Evolutionary conservation across 1,140 invertebrate species (phyloP).

Genomic region (Brachionus sp.): DNA sequence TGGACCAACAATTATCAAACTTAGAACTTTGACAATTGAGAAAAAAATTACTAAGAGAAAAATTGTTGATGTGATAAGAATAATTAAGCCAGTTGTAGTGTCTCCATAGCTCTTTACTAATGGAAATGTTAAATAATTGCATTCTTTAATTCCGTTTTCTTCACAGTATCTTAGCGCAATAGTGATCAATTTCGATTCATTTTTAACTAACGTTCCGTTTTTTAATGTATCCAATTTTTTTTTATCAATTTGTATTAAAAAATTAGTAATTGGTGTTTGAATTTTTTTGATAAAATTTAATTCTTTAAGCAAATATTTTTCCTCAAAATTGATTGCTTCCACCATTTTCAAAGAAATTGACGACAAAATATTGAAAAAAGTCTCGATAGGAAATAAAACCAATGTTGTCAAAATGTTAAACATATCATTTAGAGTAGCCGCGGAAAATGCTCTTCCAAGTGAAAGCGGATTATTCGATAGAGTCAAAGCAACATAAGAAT

Average conservation of each 20-base stretch:
- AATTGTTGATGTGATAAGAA: not conserved
- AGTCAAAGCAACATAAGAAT: slow-evolving; percentile 62
- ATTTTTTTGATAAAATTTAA: not conserved
- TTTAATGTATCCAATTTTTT: not conserved
- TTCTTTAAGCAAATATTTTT: not conserved
- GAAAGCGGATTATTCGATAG: slow-evolving; percentile 60
- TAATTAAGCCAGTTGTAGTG: not conserved
- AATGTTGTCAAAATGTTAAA: slow-evolving; percentile 64
- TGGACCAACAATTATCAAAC: slow-evolving; percentile 52
- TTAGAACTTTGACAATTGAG: slow-evolving; percentile 17
- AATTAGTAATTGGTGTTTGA: slow-evolving; percentile 7
- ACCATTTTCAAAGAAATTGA: not conserved
- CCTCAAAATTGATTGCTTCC: not conserved
- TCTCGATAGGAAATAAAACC: slow-evolving; percentile 61
- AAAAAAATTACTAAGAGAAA: not conserved
- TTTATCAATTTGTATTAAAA: not conserved
- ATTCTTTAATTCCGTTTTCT: slow-evolving; percentile 50
- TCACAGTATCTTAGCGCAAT: not conserved
- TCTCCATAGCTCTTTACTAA: slow-evolving; percentile 30
- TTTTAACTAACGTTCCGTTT: not conserved
- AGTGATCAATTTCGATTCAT: not conserved
- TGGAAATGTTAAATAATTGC: not conserved
- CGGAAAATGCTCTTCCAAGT: slow-evolving; percentile 63
- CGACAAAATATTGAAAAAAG: slow-evolving; percentile 49
- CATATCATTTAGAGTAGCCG: slow-evolving; percentile 65